Base-by-base conservation (phyloP, 2,888 invertebrate species). In the Oscheius onirici region DNA sequence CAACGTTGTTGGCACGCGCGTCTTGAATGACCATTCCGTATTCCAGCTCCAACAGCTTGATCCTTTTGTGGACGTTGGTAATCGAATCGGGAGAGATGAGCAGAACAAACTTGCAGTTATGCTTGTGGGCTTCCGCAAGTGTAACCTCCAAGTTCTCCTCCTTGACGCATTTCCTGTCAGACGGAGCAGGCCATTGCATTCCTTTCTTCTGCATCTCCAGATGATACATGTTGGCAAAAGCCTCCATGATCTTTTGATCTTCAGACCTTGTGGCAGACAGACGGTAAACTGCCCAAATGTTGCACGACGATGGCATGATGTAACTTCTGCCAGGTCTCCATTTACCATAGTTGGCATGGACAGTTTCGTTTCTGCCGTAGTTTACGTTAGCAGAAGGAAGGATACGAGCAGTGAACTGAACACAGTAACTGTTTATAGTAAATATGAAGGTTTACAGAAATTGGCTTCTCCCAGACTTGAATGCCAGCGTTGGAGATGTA, bases 1-100 rank as follows among this genome's bases (percentile, higher is more conserved):
- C 15, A 5, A 75, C 82, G 11, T 74, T 82, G 1, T 58, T 65
- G 69, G 81, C 65, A 49, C 75, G 79, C 44, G 86, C 41, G 44
- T 84, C 83, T 52, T 85, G 85, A 8, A 83, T 81, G 41, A 80
- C 71, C 43, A 84, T 72, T 0, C 49, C 22, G n/a, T 66, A 73
- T n/a, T 71, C 28, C 10, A 71, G 75, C 55, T 85, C 85, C 68
- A 58, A 28, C n/a, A 74, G 28, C 68, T 77, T 79, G 41, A 76
- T 51, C 22, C 60, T 68, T n/a, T 73, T 72, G 57, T 78, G 78
- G 22, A 71, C 55, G 8, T 46, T 22, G 17, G 26, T 52, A n/a
- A 72, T 61, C 15, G 20, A 41, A 17, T 78, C 74, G 22, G 57
- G 15, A 28, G 75, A 66, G 46, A 78, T 66, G 58, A 77, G 57